These are phyloP conservation scores for Pollenia angustigena DNA, from an alignment of 2,888 invertebrate species.

Conservation along the genomic window DNA sequence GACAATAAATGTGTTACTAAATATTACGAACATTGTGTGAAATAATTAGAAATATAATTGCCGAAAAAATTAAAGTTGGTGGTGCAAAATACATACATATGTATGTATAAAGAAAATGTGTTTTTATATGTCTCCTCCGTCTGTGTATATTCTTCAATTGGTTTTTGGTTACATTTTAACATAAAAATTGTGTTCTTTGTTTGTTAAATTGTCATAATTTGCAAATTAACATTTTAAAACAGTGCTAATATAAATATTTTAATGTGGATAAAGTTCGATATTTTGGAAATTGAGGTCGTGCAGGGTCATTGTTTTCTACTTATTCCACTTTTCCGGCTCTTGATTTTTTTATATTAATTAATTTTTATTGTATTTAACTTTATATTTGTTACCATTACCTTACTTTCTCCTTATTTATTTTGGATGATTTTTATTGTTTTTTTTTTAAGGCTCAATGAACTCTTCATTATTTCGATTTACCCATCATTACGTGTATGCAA, in stretches of 20 bases:
- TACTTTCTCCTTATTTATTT: neutral
- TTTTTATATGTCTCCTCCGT: constrained; percentile 49
- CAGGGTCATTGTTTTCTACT: neutral
- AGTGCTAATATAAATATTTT: neutral
- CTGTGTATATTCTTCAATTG: constrained; percentile 40
- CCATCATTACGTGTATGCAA: constrained; percentile 23
- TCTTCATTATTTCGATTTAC: constrained; percentile 37
- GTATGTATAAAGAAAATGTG: constrained; percentile 68
- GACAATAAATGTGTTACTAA: constrained; percentile 10
- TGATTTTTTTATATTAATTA: neutral
- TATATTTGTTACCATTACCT: neutral
- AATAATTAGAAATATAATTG: constrained; percentile 27
- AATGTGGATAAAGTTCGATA: neutral
- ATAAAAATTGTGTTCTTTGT: constrained; percentile 14
- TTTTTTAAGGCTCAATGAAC: constrained; percentile 69
- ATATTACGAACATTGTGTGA: constrained; percentile 14
- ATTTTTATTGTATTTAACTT: constrained; percentile 1
- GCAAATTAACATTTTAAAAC: neutral
- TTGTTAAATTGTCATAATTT: neutral
- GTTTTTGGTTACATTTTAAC: neutral
- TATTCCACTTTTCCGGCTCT: constrained; percentile 40
- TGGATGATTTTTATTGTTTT: constrained; percentile 26
- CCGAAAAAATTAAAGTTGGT: constrained; percentile 20
- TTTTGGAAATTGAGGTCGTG: constrained; percentile 19
- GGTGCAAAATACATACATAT: too few relatives aligned